A percentile compares a stretch with the other conserved stretches of the same genome.
phyloP scores from a whole-genome alignment of 2,888 invertebrate species.

The Drosophila aldrichi region DNA sequence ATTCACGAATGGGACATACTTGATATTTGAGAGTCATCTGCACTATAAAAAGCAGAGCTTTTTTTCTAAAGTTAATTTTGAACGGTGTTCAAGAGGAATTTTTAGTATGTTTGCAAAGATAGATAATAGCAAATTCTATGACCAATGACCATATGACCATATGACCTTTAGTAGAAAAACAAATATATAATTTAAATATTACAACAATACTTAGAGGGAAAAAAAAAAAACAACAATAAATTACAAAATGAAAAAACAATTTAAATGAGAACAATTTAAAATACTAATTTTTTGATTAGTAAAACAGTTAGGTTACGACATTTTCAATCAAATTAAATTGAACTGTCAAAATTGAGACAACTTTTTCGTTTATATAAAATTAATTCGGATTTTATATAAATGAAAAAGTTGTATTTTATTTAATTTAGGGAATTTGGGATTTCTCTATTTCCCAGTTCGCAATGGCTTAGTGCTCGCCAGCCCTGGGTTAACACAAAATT shows the following conservation, averaged over 20 bases:
- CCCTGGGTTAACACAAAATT: conserved; percentile 21
- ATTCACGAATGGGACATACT: too few relatives aligned
- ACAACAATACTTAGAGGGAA: too few relatives aligned
- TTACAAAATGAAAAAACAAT: not conserved
- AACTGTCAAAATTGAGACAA: conserved; percentile 4
- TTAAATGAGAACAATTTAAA: not conserved
- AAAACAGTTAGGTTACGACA: not conserved
- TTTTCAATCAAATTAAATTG: not conserved
- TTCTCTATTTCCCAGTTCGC: not conserved
- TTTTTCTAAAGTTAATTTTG: too few relatives aligned
- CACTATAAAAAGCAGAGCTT: too few relatives aligned
- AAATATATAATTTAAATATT: too few relatives aligned
- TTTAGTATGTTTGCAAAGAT: too few relatives aligned
- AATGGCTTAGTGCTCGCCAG: conserved; percentile 10
- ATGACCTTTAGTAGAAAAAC: too few relatives aligned
- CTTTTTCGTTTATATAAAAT: conserved; percentile 2
- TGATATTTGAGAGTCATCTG: too few relatives aligned
- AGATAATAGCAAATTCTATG: too few relatives aligned
- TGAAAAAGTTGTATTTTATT: not conserved
- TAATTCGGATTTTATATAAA: not conserved
- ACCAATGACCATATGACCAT: too few relatives aligned
- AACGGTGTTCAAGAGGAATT: too few relatives aligned
- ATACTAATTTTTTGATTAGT: not conserved
- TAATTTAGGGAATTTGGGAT: not conserved
- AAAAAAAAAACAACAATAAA: not conserved